Percentiles rank a stretch among this genome's conserved stretches.
phyloP scores from a whole-genome alignment of 2,797 vertebrate species.

The Poeciliopsis turneri region DNA sequence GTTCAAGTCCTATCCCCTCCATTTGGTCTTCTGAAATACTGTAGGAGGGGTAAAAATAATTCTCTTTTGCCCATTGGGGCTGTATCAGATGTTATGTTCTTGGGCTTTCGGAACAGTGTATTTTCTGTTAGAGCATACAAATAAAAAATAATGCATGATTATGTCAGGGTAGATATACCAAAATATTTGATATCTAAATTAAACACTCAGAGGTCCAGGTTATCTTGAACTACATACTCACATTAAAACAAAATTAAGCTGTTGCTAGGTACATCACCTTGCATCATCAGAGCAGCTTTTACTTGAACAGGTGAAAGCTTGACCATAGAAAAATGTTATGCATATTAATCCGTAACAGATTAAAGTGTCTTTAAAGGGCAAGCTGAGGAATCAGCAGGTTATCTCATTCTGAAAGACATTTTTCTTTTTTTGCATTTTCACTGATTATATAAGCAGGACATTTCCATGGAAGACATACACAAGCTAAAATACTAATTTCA shows the following conservation, averaged over 20 bases:
- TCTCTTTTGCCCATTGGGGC: slow-evolving; percentile 52
- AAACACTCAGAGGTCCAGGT: background rate
- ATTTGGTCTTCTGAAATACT: slow-evolving; percentile 69
- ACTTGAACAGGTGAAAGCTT: background rate
- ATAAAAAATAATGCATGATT: background rate
- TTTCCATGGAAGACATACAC: background rate
- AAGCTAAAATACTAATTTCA: no score
- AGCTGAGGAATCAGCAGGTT: background rate
- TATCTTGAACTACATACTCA: background rate
- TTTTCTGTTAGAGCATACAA: slow-evolving; percentile 22
- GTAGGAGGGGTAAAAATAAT: slow-evolving; percentile 45
- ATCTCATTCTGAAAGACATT: background rate
- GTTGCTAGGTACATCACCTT: background rate
- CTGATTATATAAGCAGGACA: background rate
- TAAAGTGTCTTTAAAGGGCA: background rate
- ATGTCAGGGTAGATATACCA: background rate
- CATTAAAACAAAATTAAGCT: background rate
- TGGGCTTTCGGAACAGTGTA: slow-evolving; percentile 20
- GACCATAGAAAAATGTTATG: background rate
- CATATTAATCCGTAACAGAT: background rate
- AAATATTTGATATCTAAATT: background rate
- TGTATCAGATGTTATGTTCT: slow-evolving; percentile 54
- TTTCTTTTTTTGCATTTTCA: background rate
- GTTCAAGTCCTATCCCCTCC: slow-evolving; percentile 60
- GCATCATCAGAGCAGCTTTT: background rate